A percentile compares a stretch with the other conserved stretches of the same genome.
Conservation (phyloP, 2,888 invertebrate species). For the Drosophila siamana region DNA sequence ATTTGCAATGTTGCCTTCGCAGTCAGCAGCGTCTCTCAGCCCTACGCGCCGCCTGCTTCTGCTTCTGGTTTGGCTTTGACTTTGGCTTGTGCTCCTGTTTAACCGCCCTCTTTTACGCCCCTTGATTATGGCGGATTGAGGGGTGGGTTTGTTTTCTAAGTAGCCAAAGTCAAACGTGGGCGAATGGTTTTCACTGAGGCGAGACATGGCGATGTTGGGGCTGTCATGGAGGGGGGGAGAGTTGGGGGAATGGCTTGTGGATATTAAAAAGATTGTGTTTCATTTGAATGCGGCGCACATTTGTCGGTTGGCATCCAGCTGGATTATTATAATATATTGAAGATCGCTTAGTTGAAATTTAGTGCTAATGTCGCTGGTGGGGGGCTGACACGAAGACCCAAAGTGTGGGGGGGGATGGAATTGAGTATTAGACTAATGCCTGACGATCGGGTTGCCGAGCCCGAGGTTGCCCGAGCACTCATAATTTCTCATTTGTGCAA, state of each 20-base stretch:
- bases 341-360: slow-evolving; percentile 76
- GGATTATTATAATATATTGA: slow-evolving; percentile 82
- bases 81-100: background rate
- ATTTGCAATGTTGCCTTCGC: slow-evolving; percentile 81
- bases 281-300: slow-evolving; percentile 70
- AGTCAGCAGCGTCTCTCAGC: slow-evolving; percentile 46
- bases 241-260: slow-evolving; percentile 30
- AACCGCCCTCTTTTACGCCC: slow-evolving; percentile 24
- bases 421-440: slow-evolving; percentile 1
- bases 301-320: slow-evolving; percentile 61
- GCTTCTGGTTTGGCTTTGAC: background rate
- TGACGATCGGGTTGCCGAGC: background rate
- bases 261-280: slow-evolving; percentile 70
- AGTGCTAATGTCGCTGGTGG: slow-evolving; percentile 53
- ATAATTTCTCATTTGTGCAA: slow-evolving; percentile 13
- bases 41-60: slow-evolving; percentile 15
- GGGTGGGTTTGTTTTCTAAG: slow-evolving; percentile 50
- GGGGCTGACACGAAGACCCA: background rate
- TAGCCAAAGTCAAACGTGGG: slow-evolving; percentile 54
- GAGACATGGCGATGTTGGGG: background rate
- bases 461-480: background rate
- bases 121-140: slow-evolving; percentile 17
- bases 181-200: slow-evolving; percentile 23
- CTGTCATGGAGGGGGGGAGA: background rate
- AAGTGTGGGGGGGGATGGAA: background rate